phyloP scores from a whole-genome alignment of 2,113 vertebrate genomes.

The Origma solitaria region DNA sequence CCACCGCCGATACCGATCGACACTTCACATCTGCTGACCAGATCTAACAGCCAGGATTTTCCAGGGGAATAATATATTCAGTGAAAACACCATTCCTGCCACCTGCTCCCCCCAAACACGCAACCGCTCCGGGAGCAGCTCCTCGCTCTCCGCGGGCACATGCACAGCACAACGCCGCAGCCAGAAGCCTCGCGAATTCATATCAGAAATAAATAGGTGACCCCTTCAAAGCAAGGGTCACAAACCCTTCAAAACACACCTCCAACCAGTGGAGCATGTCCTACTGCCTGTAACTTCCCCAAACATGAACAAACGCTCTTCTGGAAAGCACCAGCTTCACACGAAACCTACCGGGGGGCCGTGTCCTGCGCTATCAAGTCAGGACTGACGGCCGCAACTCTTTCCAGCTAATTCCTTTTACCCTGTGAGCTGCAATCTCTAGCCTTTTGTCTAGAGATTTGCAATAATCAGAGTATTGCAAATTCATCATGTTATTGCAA shows the following conservation, averaged over 20 bases:
- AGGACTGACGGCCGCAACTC: background rate
- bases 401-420: background rate
- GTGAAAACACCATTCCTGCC: slow-evolving; percentile 8
- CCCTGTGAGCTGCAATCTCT: background rate
- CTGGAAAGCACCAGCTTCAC: background rate
- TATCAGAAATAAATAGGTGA: background rate
- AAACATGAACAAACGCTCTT: background rate
- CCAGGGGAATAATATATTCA: background rate
- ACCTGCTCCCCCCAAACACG: background rate
- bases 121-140: background rate
- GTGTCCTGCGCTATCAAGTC: background rate
- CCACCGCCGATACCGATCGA: background rate
- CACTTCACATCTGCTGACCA: slow-evolving; percentile 45
- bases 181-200: background rate
- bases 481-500: background rate
- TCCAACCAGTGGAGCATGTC: background rate
- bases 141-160: background rate
- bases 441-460: background rate
- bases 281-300: background rate
- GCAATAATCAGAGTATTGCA: background rate
- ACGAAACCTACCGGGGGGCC: fast-evolving
- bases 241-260: background rate
- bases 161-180: fast-evolving
- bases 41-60: slow-evolving; percentile 17
- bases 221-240: background rate